Evolutionary conservation across 2,797 vertebrate species (phyloP), one percentile per base, ranked within the genome.

Genomic region (Argentina silus): DNA sequence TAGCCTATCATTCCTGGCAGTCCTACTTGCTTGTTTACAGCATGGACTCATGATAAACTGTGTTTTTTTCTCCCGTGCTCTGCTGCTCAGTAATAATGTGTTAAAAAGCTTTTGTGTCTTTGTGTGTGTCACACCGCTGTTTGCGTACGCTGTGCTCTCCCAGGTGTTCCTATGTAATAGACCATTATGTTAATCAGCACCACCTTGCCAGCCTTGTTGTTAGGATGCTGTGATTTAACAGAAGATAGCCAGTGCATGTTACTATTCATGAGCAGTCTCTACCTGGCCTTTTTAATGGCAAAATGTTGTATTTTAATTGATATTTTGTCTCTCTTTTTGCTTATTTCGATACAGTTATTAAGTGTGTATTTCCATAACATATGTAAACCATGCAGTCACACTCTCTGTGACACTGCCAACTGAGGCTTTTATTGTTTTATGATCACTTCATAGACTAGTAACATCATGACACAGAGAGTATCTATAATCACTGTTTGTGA

Each of bases 111-210:
- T 79, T 78, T 71, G 76, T 36, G 27, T 36, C 27, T 36, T 36
- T 36, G 27, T 36, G 2, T 1, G 27, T 36, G 27, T 36, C 27
- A 36, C 27, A 36, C 27, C 27, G 27, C 4, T 36, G 27, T 36
- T 36, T 36, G 27, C 4, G 27, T 36, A 36, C 27, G 27, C 27
- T 36, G 27, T 36, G 73, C 69, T 65, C 71, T 83, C 83, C 77
- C 77, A 85, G 84, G 83, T 82, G 82, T 86, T 81, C 78, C 85
- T 76, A 79, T 80, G 71, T 60, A 72, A 74, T 75, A 67, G 68
- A 77, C 69, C 75, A 67, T 80, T 75, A 85, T 85, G 83, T 76
- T 83, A 86, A 83, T 84, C 72, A 69, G 67, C 78, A 67, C 75
- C 72, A 71, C 73, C 75, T 67, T 72, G 71, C 71, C 76, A 75